A percentile compares a stretch with the other conserved stretches of the same genome.
These are phyloP conservation scores for cat (Felis catus) DNA, from an alignment of 2,113 vertebrate species.

Conservation along the genomic window F.catus_Fca126_mat1.0 CM031414.1:19039001-19039500, in stretches of 20 bases:
- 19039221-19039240: neutral
- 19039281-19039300: neutral
- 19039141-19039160: neutral
- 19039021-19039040: conserved; percentile 20
- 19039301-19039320: neutral
- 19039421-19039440: conserved; percentile 9
- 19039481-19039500: conserved; percentile 27
- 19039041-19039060: conserved; percentile 25
- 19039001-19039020: neutral
- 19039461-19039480: conserved; percentile 58
- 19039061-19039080: neutral
- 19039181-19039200: neutral
- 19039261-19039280: neutral
- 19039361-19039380: neutral
- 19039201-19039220: neutral
- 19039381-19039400: conserved; percentile 10
- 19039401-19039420: conserved; percentile 37
- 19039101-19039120: neutral
- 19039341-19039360: neutral
- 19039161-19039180: neutral
- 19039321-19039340: neutral
- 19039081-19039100: neutral
- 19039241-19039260: neutral
- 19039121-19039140: neutral
- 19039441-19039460: conserved; percentile 22